phyloP scores from a whole-genome alignment of 2,797 vertebrate genomes.

The Adrianichthys oophorus region DNA sequence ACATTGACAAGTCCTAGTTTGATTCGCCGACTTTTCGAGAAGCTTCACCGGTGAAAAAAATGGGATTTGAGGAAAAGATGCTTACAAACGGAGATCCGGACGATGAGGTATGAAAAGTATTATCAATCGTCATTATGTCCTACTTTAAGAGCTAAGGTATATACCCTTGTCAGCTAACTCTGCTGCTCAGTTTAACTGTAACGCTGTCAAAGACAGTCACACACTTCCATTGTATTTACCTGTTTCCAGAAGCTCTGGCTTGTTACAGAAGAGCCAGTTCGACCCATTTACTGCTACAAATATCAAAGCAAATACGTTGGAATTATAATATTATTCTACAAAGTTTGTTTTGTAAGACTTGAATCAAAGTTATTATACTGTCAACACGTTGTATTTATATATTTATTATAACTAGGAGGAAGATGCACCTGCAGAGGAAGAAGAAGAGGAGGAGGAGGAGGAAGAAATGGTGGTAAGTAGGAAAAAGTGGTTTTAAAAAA shows the following conservation, averaged over 20 bases:
- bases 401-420: conserved; percentile 40
- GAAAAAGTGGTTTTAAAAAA: too few species aligned
- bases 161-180: conserved; percentile 3
- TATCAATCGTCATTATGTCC: background rate
- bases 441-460: conserved; percentile 68
- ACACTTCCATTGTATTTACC: background rate
- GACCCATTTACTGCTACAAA: too few species aligned
- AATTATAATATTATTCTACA: too few species aligned
- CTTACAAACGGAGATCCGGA: conserved; percentile 65
- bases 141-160: rapidly evolving
- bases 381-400: background rate
- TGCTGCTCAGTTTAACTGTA: background rate
- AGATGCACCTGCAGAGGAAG: conserved; percentile 51
- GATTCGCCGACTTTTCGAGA: rapidly evolving
- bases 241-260: too few species aligned
- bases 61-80: conserved; percentile 73
- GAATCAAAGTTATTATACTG: background rate
- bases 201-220: background rate
- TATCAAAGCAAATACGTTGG: too few species aligned
- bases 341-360: too few species aligned
- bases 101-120: conserved; percentile 58
- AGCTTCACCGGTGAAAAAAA: conserved; percentile 29
- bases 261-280: too few species aligned
- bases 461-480: conserved; percentile 73
- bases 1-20: rapidly evolving